Evolutionary conservation across 2,888 invertebrate genomes (phyloP), one percentile per base, ranked within the genome.

Genomic region (Venustoraphidia nigricollis): DNA sequence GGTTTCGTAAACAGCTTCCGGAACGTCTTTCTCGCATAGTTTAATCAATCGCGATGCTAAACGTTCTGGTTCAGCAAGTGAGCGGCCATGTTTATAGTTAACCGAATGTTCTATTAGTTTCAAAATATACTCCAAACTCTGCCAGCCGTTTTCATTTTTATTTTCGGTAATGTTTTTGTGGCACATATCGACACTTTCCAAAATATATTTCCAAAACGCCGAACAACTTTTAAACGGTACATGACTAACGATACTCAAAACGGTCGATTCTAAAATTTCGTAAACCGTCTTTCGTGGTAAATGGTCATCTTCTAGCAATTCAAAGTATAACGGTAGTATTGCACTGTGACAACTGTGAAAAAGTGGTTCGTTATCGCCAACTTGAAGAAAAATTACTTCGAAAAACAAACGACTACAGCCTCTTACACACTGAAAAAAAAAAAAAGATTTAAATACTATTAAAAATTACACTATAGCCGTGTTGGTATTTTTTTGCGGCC

Each of bases 351-450:
- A 83, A 53, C 85, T 91, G 62, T 96, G 93, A 60, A 95, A 87
- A 27, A 27, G 27, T 27, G 27, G 27, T 27, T 27, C 27, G 27
- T 27, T 27, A 58, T 88, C 83, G 1, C 83, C 82, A 50, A 79
- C 72, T 0, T 90, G 81, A 35, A 94, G 94, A 60, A 81, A 80
- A 41, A 93, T 65, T 48, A 91, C 84, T 71, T 95, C 91, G 69
- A 90, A 95, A 49, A 96, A 70, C 17, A 96, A 71, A 56, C 83
- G 80, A 0, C 92, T 91, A 64, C 90, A 85, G 6, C 95, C 95
- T 46, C 73, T 65, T 11, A 81, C 69, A 52, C 83, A 81, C 83
- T 85, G 65, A 51, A 72, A 73, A 56, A 56, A 52, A 58, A 56
- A 5, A 27, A 27, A 27, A 27, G 1, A 27, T 6, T 27, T 38